These are phyloP conservation scores for Hippasteria phrygiana DNA, from an alignment of 53 echinoderm and acorn worm genomes.

Conservation along the genomic window DNA sequence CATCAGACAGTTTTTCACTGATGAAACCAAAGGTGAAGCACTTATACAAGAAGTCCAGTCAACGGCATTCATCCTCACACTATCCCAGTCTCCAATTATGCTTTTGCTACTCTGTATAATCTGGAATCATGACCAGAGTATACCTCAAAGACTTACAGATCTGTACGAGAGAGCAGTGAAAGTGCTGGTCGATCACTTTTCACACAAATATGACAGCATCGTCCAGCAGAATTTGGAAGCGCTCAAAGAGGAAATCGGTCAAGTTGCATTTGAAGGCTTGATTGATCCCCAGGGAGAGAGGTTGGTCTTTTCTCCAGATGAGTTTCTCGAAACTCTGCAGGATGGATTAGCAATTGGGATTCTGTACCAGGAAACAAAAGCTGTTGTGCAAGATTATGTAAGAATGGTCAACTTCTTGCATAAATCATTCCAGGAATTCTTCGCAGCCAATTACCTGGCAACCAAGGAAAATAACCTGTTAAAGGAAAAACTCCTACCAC, in stretches of 20 bases:
- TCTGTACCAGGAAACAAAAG: neutral
- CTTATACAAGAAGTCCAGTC: neutral
- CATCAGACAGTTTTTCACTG: neutral
- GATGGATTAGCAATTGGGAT: neutral
- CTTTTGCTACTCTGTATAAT: neutral
- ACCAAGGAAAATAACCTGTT: neutral
- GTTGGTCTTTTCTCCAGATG: conserved; percentile 3
- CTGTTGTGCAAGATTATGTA: neutral
- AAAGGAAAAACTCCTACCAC: neutral
- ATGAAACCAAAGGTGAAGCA: neutral
- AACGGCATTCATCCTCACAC: neutral
- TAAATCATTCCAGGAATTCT: conserved; percentile 9
- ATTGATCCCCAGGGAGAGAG: conserved; percentile 6
- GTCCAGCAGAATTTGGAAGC: neutral
- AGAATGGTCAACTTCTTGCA: neutral
- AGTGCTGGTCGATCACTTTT: neutral
- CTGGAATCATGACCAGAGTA: neutral
- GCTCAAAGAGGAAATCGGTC: neutral
- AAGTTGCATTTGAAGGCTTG: conserved; percentile 17
- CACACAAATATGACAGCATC: neutral
- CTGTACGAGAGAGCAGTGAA: neutral
- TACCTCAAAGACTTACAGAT: neutral
- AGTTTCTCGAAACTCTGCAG: neutral
- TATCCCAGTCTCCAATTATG: conserved; percentile 12
- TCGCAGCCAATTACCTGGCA: neutral